These are phyloP conservation scores for Ischnura elegans DNA, from an alignment of 2,888 invertebrate genomes.

Conservation along the genomic window DNA sequence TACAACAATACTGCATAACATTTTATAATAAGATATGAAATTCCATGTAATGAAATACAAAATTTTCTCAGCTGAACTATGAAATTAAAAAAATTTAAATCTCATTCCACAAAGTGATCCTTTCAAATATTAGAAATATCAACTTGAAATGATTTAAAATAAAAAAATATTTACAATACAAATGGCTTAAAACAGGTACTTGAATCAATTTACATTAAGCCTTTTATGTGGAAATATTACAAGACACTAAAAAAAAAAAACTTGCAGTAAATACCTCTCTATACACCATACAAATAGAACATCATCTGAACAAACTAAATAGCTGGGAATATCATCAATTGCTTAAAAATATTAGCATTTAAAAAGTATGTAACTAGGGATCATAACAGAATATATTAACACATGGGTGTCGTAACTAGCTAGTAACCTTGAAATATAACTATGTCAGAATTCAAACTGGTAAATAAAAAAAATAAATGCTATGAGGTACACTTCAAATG, in stretches of 20 bases:
- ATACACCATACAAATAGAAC: not conserved
- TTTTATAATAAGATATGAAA: not conserved
- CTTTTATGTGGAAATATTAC: not conserved
- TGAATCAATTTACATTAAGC: not conserved
- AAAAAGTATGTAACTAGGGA: not conserved
- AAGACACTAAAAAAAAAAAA: not conserved
- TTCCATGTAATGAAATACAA: not conserved
- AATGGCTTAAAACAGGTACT: not conserved
- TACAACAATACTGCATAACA: not conserved
- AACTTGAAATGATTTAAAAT: not conserved
- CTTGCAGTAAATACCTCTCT: not conserved
- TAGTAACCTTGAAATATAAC: not conserved
- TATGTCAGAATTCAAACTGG: not conserved
- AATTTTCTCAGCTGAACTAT: conserved; percentile 3
- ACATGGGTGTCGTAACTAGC: not conserved
- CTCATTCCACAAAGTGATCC: not conserved
- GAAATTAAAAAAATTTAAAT: not conserved
- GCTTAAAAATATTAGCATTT: not conserved
- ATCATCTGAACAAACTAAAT: not conserved
- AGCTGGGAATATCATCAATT: conserved; percentile 11
- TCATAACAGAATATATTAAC: not conserved
- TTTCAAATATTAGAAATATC: not conserved
- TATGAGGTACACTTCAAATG: conserved; percentile 24
- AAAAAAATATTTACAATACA: not conserved
- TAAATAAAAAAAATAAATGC: too few relatives aligned